phyloP scores from a whole-genome alignment of 2,797 vertebrate genomes.

The Momotus momota region DNA sequence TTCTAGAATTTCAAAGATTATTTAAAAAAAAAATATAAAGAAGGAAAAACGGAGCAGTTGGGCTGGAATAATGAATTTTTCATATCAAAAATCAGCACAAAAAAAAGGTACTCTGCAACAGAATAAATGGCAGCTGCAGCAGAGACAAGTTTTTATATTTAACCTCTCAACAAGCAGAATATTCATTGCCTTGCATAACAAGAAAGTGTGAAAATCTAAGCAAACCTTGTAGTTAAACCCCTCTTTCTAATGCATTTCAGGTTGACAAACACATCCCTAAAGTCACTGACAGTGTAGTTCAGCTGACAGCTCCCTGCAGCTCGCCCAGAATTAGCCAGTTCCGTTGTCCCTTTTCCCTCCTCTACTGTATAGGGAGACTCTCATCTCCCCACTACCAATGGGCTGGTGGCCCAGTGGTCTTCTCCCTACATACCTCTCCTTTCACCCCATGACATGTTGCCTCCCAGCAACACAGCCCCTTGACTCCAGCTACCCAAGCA shows the following conservation, averaged over 20 bases:
- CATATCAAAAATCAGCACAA: not conserved
- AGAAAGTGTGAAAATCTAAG: not conserved
- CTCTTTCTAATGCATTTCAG: not conserved
- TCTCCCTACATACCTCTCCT: not conserved
- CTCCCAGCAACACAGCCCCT: not conserved
- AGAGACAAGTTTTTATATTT: not conserved
- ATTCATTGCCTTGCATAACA: not conserved
- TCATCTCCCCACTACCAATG: rapidly evolving
- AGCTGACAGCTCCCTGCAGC: not conserved
- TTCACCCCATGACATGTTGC: rapidly evolving
- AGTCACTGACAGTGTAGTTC: not conserved
- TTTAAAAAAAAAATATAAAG: not conserved
- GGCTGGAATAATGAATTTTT: slow-evolving; percentile 30
- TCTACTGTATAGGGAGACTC: not conserved
- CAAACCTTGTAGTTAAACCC: not conserved
- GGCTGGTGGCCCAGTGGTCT: not conserved
- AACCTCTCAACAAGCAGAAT: not conserved
- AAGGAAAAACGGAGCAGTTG: not conserved
- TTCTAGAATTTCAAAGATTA: slow-evolving; percentile 28
- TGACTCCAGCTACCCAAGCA: not conserved
- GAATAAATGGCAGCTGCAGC: not conserved
- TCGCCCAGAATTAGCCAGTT: rapidly evolving
- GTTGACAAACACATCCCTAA: not conserved
- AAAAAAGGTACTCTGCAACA: not conserved
- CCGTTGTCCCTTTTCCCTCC: not conserved